phyloP scores from a whole-genome alignment of 2,113 vertebrate genomes.

The Loxodonta africana region DNA sequence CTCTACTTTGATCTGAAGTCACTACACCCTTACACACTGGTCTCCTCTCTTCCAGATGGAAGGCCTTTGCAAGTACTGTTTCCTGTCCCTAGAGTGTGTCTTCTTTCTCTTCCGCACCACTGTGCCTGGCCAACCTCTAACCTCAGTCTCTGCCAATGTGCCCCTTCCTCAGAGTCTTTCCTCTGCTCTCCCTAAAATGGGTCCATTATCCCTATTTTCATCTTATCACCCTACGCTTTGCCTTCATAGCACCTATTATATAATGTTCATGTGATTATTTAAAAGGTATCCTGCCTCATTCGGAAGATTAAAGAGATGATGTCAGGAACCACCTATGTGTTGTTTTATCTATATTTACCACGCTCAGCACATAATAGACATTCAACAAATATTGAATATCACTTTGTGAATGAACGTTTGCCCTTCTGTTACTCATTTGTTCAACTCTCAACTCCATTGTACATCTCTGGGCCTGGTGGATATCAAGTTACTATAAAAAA shows the following conservation, averaged over 20 bases:
- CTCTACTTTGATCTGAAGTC: background rate
- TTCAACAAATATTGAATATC: background rate
- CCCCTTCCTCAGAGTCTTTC: background rate
- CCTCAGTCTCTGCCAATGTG: background rate
- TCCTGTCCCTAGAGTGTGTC: background rate
- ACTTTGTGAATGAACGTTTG: background rate
- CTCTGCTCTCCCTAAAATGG: background rate
- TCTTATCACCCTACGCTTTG: background rate
- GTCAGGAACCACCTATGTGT: background rate
- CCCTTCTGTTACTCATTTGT: background rate
- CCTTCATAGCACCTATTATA: background rate
- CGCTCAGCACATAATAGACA: background rate
- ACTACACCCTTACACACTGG: background rate
- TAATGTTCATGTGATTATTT: background rate
- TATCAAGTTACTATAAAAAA: slow-evolving; percentile 16
- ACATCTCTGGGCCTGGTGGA: background rate
- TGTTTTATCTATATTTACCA: background rate
- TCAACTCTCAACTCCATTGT: background rate
- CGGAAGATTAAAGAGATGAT: background rate
- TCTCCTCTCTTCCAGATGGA: background rate
- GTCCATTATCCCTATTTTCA: background rate
- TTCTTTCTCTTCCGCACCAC: background rate
- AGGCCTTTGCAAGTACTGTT: background rate
- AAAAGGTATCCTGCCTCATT: background rate
- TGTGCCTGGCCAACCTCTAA: background rate